A percentile compares a stretch with the other conserved stretches of the same genome.
Evolutionary conservation across 2,113 vertebrate genomes (phyloP).

Genomic region (Erythrolamprus reginae): DNA sequence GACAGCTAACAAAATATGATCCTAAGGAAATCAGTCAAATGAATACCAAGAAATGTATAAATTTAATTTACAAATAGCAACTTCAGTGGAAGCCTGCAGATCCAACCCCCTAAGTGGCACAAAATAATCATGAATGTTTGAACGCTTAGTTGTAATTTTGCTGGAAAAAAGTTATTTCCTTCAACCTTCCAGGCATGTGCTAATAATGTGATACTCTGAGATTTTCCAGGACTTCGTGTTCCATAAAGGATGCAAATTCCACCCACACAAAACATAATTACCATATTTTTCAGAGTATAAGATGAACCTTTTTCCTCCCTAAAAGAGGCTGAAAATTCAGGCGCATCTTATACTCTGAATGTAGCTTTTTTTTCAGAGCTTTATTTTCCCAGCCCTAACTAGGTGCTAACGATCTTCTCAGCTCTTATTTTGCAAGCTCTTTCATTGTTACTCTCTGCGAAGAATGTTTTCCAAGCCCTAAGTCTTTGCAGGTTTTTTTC

Average conservation of each 20-base stretch:
- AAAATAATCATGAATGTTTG: constrained; percentile 39
- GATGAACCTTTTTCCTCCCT: no score
- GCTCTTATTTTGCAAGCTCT: no score
- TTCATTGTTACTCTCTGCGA: no score
- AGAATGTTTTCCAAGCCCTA: no score
- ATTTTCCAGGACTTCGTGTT: constrained; percentile 33
- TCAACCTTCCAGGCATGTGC: constrained; percentile 45
- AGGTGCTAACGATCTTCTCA: no score
- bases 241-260: constrained; percentile 33
- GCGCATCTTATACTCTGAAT: no score
- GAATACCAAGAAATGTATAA: constrained; percentile 23
- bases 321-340: no score
- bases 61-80: constrained; percentile 55
- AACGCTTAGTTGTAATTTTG: constrained; percentile 33
- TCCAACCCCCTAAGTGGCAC: constrained; percentile 29
- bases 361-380: no score
- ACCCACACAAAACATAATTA: constrained; percentile 19
- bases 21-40: background rate
- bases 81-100: constrained; percentile 40
- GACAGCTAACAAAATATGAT: background rate
- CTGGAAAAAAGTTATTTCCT: constrained; percentile 35
- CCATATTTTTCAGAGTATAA: no score
- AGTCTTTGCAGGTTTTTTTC: no score
- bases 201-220: constrained; percentile 40
- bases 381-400: no score